These are phyloP conservation scores for Cirrhinus molitorella DNA, from an alignment of 2,797 vertebrate species.

Conservation along the genomic window DNA sequence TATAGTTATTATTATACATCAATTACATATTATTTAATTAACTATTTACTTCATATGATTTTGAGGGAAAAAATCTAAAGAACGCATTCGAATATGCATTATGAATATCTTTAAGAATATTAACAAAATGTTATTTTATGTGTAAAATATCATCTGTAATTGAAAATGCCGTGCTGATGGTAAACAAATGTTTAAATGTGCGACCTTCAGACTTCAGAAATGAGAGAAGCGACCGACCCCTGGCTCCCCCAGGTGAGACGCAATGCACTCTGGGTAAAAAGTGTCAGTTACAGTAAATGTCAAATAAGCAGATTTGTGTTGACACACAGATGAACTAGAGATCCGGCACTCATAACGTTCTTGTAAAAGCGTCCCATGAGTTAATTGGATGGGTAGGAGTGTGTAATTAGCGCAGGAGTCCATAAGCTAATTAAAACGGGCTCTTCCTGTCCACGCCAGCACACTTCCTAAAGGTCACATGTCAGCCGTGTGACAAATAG, in stretches of 20 bases:
- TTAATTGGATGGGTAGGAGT: conserved; percentile 9
- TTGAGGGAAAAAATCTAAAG: too few species aligned
- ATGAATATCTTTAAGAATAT: too few species aligned
- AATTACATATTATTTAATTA: too few species aligned
- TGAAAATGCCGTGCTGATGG: not conserved
- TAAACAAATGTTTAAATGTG: not conserved
- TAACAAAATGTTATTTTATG: not conserved
- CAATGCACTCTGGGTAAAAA: conserved; percentile 21
- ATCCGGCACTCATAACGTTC: not conserved
- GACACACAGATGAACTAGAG: not conserved
- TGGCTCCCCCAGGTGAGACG: not conserved
- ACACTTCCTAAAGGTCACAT: conserved; percentile 46
- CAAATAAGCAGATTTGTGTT: not conserved
- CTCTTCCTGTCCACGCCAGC: not conserved
- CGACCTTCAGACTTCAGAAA: not conserved
- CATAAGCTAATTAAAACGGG: not conserved
- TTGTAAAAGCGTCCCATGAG: not conserved
- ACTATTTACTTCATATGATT: too few species aligned
- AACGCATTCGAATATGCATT: too few species aligned
- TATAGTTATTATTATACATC: too few species aligned
- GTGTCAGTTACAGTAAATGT: conserved; percentile 7
- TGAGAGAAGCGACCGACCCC: not conserved
- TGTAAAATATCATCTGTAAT: not conserved
- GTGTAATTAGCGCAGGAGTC: conserved; percentile 13
- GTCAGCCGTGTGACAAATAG: conserved; percentile 40